phyloP scores from a whole-genome alignment of 2,888 invertebrate genomes.

The Andrena praecox region DNA sequence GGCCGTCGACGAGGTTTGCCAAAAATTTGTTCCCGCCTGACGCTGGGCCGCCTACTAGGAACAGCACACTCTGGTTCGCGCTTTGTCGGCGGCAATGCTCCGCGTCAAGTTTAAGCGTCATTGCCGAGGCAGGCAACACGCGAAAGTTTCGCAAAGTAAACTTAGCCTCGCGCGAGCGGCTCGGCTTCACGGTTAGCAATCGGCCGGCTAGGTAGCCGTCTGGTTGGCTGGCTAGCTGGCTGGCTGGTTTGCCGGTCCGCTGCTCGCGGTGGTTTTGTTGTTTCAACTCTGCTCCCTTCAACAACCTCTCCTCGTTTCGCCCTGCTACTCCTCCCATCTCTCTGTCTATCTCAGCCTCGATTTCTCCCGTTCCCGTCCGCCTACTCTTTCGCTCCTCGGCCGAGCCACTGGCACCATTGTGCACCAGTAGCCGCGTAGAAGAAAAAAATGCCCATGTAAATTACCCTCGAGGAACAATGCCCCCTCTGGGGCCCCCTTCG shows the following conservation, averaged over 20 bases:
- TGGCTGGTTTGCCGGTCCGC: conserved; percentile 70
- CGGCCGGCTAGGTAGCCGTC: conserved; percentile 66
- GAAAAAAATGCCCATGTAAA: conserved; percentile 75
- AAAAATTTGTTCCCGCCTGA: conserved; percentile 26
- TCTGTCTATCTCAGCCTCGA: conserved; percentile 12
- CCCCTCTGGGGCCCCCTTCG: conserved; percentile 40
- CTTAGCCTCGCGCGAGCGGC: conserved; percentile 75
- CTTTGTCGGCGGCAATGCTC: conserved; percentile 43
- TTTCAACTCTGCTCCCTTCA: conserved; percentile 76
- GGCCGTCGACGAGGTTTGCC: conserved; percentile 1
- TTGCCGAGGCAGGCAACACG: conserved; percentile 61
- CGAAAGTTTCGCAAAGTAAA: conserved; percentile 81
- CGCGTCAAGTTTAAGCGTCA: conserved; percentile 60
- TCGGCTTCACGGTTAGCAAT: conserved; percentile 71
- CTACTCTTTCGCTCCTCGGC: conserved; percentile 44
- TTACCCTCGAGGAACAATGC: conserved; percentile 76
- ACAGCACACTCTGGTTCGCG: neutral
- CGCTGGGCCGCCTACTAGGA: neutral
- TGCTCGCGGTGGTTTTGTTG: conserved; percentile 78
- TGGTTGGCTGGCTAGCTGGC: conserved; percentile 54
- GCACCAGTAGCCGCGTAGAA: conserved; percentile 53
- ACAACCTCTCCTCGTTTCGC: conserved; percentile 61
- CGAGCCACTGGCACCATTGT: conserved; percentile 67
- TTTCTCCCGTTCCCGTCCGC: conserved; percentile 20
- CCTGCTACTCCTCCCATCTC: conserved; percentile 20